Conservation (phyloP, 2,113 vertebrate species). For the Benitochromis conjunctus region DNA sequence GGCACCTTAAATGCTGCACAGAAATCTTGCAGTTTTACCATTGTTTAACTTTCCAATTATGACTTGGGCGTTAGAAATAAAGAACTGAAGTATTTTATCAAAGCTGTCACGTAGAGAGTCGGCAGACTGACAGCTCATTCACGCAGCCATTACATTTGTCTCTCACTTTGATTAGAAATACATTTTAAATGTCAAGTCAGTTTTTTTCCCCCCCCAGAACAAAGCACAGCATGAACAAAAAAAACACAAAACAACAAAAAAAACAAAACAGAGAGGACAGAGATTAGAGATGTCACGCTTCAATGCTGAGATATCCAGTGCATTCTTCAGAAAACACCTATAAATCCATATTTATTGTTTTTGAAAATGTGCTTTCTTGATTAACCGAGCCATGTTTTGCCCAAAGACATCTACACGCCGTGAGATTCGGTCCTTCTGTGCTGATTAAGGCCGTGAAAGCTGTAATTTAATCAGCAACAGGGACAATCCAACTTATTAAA, state of each 20-base stretch:
- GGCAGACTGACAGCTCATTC: slow-evolving; percentile 42
- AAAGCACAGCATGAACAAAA: slow-evolving; percentile 3
- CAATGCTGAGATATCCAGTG: background rate
- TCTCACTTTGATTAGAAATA: slow-evolving; percentile 55
- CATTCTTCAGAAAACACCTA: background rate
- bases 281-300: background rate
- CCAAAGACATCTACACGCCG: background rate
- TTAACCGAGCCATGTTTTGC: background rate
- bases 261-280: background rate
- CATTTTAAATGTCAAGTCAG: slow-evolving; percentile 50
- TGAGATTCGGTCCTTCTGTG: background rate
- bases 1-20: background rate
- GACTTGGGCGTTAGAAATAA: background rate
- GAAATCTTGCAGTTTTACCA: background rate
- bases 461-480: slow-evolving; percentile 16
- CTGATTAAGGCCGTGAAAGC: background rate
- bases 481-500: slow-evolving; percentile 20
- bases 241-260: background rate
- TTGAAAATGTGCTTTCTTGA: background rate
- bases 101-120: slow-evolving; percentile 13
- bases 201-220: slow-evolving; percentile 32
- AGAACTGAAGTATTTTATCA: slow-evolving; percentile 34
- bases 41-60: slow-evolving; percentile 34
- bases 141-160: slow-evolving; percentile 36
- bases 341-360: background rate